Evolutionary conservation across 2,888 invertebrate species (phyloP), one percentile per base, ranked within the genome.

Genomic region (Tiliacea aurago): DNA sequence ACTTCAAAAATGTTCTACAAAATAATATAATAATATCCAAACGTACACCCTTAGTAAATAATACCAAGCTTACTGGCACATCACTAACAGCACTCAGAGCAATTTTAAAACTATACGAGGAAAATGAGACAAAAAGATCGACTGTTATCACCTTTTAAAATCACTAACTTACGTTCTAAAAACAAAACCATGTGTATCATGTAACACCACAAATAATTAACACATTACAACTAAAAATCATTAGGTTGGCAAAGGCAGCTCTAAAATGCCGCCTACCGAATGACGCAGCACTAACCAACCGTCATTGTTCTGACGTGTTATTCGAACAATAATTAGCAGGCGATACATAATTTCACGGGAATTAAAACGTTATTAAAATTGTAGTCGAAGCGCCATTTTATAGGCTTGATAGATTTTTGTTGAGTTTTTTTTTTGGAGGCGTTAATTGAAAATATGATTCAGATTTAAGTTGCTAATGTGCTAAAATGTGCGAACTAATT

Each of bases 271-370:
- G 78, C 80, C 75, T 62, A 67, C 62, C 11, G 18, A 47, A 81
- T 87, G 87, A 87, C 84, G 55, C 78, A 80, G 84, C 87, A 70
- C 13, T 63, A 77, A 59, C 88, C 87, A 15, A 20, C 87, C 88
- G 88, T 89, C 88, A 90, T 93, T 93, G 92, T 90, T 88, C 90
- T 76, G 75, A 85, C 75, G 63, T 85, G 73, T 86, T 87, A 83
- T 86, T 84, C 80, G 64, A 69, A 76, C 80, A 80, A 87, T 93
- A 94, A 95, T 95, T 93, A 86, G 78, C 77, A 84, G 92, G 88
- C 93, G 94, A 90, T 91, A 88, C 84, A 90, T 93, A 93, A 95
- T 96, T 96, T 95, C 95, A 96, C 92, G 95, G 90, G 76, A 89
- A 93, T 95, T 93, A 94, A 89, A 92, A 90, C 77, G 73, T 89